A percentile compares a stretch with the other conserved stretches of the same genome.
Conservation (phyloP, 1,140 invertebrate species). For the Drosophila mauritiana region DNA sequence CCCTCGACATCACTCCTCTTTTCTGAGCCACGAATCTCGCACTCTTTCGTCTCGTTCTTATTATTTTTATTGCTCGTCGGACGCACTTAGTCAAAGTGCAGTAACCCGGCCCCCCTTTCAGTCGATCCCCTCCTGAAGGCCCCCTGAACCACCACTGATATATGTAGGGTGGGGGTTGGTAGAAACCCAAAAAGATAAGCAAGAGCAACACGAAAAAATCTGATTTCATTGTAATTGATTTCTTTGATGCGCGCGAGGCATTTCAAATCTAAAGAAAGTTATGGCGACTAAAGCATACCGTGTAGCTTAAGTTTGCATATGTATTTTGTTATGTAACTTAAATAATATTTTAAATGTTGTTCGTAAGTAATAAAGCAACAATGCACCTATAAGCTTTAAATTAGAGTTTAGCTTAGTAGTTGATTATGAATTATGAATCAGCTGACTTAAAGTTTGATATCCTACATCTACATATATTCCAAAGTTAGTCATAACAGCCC, state of each 20-base stretch:
- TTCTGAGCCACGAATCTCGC: slow-evolving; percentile 14
- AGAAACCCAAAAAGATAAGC: slow-evolving; percentile 39
- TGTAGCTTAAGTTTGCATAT: no score
- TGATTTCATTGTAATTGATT: slow-evolving; percentile 52
- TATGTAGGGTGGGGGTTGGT: not conserved
- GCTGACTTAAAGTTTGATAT: not conserved
- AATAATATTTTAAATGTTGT: no score
- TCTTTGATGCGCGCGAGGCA: slow-evolving; percentile 19
- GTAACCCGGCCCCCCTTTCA: slow-evolving; percentile 45
- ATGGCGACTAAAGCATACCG: slow-evolving; percentile 3
- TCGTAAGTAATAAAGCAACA: no score
- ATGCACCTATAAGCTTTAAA: no score
- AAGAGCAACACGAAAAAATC: slow-evolving; percentile 27
- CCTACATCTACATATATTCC: not conserved
- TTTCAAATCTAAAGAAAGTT: not conserved
- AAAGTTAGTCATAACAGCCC: not conserved
- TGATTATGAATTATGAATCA: no score
- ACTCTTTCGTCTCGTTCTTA: slow-evolving; percentile 38
- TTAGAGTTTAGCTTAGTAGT: no score
- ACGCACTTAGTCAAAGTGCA: slow-evolving; percentile 77
- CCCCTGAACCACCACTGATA: no score
- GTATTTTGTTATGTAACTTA: no score
- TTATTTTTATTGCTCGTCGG: slow-evolving; percentile 72
- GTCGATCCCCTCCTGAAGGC: not conserved
- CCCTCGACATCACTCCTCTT: not conserved